Conservation (phyloP, 30 jellyfish, hydroid and myxozoan species). For the Morbakka virulenta region DNA sequence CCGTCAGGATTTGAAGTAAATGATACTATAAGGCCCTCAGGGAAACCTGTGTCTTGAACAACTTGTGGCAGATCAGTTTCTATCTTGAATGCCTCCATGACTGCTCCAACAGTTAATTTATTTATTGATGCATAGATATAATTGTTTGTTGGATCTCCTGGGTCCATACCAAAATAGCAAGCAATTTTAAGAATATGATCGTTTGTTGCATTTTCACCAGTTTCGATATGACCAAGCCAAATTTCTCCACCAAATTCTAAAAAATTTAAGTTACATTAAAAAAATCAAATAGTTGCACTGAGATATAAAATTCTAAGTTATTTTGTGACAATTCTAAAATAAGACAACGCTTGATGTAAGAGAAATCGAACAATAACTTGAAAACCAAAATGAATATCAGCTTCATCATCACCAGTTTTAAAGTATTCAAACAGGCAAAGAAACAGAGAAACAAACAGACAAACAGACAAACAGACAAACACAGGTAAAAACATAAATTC, state of each 20-base stretch:
- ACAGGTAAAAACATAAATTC: too few species aligned
- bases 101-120: slow-evolving; percentile 16
- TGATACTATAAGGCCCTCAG: slow-evolving; percentile 27
- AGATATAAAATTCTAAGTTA: too few species aligned
- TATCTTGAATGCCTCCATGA: slow-evolving; percentile 38
- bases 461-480: too few species aligned
- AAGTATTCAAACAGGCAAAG: too few species aligned
- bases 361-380: neutral
- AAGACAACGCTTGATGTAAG: neutral
- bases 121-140: slow-evolving; percentile 41
- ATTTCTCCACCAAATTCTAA: slow-evolving; percentile 54
- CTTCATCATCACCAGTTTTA: neutral
- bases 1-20: slow-evolving; percentile 35
- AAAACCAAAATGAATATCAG: neutral
- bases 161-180: slow-evolving; percentile 43
- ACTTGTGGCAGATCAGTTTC: slow-evolving; percentile 17
- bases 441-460: too few species aligned
- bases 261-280: neutral
- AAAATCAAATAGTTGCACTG: neutral
- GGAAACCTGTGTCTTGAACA: slow-evolving; percentile 31
- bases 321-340: neutral
- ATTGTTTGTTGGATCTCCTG: slow-evolving; percentile 20
- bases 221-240: slow-evolving; percentile 31
- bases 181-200: slow-evolving; percentile 30
- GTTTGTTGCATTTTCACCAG: slow-evolving; percentile 11